These are phyloP conservation scores for Daboia siamensis DNA, from an alignment of 2,113 vertebrate species.

Conservation along the genomic window DNA sequence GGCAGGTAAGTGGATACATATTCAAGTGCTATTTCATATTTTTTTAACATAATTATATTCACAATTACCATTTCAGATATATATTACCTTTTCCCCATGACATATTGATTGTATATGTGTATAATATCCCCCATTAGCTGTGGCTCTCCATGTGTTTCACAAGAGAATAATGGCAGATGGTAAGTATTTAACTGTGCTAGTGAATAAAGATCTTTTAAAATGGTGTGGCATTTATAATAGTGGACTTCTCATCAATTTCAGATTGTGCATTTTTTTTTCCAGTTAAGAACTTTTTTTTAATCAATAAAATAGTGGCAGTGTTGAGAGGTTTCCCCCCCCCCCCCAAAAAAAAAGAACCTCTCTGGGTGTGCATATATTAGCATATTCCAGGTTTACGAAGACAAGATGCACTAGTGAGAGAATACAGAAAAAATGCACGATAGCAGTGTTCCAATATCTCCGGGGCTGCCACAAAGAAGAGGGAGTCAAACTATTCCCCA, in stretches of 20 bases:
- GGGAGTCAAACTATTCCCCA: too few species aligned
- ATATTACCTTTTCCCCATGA: background rate
- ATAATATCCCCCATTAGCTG: background rate
- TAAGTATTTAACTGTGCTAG: background rate
- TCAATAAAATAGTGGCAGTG: background rate
- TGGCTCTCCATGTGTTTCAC: background rate
- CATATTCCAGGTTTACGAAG: too few species aligned
- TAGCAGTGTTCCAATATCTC: too few species aligned
- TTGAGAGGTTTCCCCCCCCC: rapidly evolving
- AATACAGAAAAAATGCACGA: too few species aligned
- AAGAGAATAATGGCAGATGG: background rate
- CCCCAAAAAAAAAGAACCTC: background rate
- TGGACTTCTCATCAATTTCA: background rate
- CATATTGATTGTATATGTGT: background rate
- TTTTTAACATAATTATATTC: background rate
- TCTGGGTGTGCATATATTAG: background rate
- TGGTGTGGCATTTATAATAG: background rate
- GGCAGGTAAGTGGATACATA: background rate
- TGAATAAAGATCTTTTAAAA: background rate
- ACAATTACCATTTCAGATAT: background rate
- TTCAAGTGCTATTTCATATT: background rate
- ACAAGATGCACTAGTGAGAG: too few species aligned
- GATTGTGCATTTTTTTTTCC: background rate
- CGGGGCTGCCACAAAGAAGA: too few species aligned
- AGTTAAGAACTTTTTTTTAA: background rate